Base-by-base conservation (phyloP, 2,888 invertebrate genomes). In the Ochropleura plecta region DNA sequence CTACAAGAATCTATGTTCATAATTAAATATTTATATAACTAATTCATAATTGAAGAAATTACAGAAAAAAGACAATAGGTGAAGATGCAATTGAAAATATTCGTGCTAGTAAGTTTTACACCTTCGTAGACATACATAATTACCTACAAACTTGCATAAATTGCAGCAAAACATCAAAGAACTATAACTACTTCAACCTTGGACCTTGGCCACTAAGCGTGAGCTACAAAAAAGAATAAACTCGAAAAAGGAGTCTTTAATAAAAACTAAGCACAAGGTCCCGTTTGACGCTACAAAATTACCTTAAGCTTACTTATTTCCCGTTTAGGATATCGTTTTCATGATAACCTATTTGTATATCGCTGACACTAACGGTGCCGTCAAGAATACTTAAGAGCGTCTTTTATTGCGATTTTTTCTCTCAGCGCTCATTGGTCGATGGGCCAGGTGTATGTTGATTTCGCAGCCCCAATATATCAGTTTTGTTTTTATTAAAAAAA, bases 1-100 rank as follows among this genome's bases (percentile, higher is more conserved):
- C 69, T 82, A 72, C 69, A 48, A 66, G 57, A 67, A 60, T 57
- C 57, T 40, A 77, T 67, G n/a, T 66, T 57, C 3, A 42, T 46
- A 7, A 64, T 79, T 72, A 9, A n/a, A 59, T 73, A 48, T 46
- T 73, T 30, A 9, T 46, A 57, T 42, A 73, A 0, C 48, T 20
- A 16, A 71, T 40, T 40, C 14, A 48, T 42, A 73, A 72, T 14
- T 9, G 16, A 40, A 7, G 10, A 70, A 30, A 0, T 59, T 49
- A 72, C 57, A 42, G 57, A 14, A 49, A 48, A 30, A 42, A 46
- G 7, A 46, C n/a, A 20, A 49, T 20, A 4, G 0, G 48, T 60
- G 30, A 53, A 53, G 59, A 73, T 40, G 14, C n/a, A 40, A 30
- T 53, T 5, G 12, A 44, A 30, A 65, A 65, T n/a, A 70, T 3